These are phyloP conservation scores for Drosophila lowei DNA, from an alignment of 1,140 invertebrate species.

Conservation along the genomic window DNA sequence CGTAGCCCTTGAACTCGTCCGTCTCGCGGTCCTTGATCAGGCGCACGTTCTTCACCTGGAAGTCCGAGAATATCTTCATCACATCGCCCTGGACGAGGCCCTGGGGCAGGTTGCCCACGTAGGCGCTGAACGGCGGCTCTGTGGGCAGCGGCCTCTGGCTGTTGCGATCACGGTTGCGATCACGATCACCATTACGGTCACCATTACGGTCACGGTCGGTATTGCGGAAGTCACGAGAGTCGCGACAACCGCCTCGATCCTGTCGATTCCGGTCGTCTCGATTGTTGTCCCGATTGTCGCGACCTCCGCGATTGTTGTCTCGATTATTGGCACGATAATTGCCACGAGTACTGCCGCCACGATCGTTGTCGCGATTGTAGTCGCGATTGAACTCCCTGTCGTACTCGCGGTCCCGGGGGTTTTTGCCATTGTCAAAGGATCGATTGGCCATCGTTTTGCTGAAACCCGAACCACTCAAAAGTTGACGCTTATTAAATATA, in stretches of 20 bases:
- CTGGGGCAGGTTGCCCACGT: constrained; percentile 94
- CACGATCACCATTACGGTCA: constrained; percentile 17
- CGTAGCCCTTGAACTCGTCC: constrained; percentile 97
- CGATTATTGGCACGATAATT: constrained; percentile 10
- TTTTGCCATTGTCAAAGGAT: constrained; percentile 25
- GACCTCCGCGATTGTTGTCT: constrained; percentile 3
- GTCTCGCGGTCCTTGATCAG: constrained; percentile 97
- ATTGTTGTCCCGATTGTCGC: constrained; percentile 19
- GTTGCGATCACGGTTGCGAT: constrained; percentile 70
- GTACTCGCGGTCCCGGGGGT: constrained; percentile 4
- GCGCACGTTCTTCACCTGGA: constrained; percentile 91
- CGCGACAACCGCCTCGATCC: no score
- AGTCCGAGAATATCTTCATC: constrained; percentile 91
- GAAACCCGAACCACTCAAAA: constrained; percentile 13
- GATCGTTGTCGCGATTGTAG: constrained; percentile 11
- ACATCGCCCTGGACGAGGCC: constrained; percentile 96
- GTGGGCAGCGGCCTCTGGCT: constrained; percentile 87
- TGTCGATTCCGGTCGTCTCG: neutral
- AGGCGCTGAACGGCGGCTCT: constrained; percentile 95
- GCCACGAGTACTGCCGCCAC: constrained; percentile 4
- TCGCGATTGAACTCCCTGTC: constrained; percentile 23
- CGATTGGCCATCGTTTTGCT: constrained; percentile 59
- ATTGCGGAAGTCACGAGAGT: neutral
- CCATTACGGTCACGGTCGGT: constrained; percentile 8
- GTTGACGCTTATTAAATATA: constrained; percentile 1